Conservation (phyloP, 2,888 invertebrate species). For the Eugnorisma glareosa region DNA sequence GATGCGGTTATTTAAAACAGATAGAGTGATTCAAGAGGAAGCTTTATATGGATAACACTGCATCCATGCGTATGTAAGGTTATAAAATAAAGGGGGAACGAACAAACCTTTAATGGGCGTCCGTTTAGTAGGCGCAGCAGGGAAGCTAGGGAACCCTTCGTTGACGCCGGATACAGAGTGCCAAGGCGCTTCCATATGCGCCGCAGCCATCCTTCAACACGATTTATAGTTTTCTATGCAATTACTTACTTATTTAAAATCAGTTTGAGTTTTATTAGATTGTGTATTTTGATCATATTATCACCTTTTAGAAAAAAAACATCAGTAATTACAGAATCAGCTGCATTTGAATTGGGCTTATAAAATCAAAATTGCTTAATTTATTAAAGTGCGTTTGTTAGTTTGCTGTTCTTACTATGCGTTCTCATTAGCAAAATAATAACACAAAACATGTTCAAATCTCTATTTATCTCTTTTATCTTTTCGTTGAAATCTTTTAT, state of each 20-base stretch:
- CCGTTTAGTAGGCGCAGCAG: conserved; percentile 94
- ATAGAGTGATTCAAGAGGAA: no score
- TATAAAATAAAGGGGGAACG: neutral
- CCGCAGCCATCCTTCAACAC: conserved; percentile 83
- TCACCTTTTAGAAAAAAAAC: neutral
- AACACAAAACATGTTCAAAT: neutral
- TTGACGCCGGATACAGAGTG: conserved; percentile 91
- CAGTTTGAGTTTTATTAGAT: neutral
- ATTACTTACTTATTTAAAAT: conserved; percentile 16
- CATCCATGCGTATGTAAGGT: no score
- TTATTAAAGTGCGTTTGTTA: neutral
- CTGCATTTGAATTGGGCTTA: neutral
- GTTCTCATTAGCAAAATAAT: neutral
- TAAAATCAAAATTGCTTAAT: neutral
- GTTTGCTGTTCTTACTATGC: neutral
- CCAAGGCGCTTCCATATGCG: conserved; percentile 93
- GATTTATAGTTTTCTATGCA: conserved; percentile 12
- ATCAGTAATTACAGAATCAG: neutral
- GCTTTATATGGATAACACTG: no score
- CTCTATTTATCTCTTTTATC: neutral
- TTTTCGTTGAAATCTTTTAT: neutral
- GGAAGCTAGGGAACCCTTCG: conserved; percentile 92
- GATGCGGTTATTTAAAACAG: no score
- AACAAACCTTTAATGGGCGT: conserved; percentile 94
- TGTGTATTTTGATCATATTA: neutral